Percentiles rank a stretch among this genome's conserved stretches.
phyloP scores from a whole-genome alignment of 2,888 invertebrate genomes.

The Drosophila percnosoma region DNA sequence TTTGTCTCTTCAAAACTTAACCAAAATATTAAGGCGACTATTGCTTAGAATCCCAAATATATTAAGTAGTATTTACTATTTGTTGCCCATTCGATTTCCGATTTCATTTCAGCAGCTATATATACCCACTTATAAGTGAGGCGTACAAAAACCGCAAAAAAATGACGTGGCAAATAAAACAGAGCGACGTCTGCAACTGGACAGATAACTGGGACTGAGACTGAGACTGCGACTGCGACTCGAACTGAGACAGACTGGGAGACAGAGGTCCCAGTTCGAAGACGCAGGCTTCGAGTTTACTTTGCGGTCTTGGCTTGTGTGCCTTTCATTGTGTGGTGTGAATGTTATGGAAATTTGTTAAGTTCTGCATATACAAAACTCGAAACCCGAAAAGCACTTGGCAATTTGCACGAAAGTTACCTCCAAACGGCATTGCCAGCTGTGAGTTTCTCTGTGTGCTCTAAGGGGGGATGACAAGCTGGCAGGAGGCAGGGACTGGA shows the following conservation, averaged over 20 bases:
- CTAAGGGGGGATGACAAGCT: neutral
- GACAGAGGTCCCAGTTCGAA: constrained; percentile 47
- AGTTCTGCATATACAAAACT: constrained; percentile 75
- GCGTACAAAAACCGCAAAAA: constrained; percentile 38
- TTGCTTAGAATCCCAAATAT: neutral
- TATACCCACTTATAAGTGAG: neutral
- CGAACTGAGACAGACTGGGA: constrained; percentile 7
- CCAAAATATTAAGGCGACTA: neutral
- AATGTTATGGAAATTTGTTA: constrained; percentile 80
- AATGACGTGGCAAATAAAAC: constrained; percentile 78
- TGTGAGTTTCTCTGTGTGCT: constrained; percentile 13
- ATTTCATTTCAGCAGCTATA: neutral
- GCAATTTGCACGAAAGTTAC: constrained; percentile 75
- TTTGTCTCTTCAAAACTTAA: neutral
- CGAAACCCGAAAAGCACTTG: constrained; percentile 62
- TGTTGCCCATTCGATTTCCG: neutral
- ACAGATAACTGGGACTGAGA: constrained; percentile 49
- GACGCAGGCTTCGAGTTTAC: constrained; percentile 49
- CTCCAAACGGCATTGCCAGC: constrained; percentile 57
- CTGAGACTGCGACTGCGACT: constrained; percentile 4
- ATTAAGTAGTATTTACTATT: neutral
- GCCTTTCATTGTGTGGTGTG: constrained; percentile 74
- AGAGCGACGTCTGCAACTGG: constrained; percentile 67
- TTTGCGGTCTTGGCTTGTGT: constrained; percentile 44
- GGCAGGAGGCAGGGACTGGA: neutral